These are phyloP conservation scores for Endomychus coccineus DNA, from an alignment of 2,888 invertebrate species.

Conservation along the genomic window DNA sequence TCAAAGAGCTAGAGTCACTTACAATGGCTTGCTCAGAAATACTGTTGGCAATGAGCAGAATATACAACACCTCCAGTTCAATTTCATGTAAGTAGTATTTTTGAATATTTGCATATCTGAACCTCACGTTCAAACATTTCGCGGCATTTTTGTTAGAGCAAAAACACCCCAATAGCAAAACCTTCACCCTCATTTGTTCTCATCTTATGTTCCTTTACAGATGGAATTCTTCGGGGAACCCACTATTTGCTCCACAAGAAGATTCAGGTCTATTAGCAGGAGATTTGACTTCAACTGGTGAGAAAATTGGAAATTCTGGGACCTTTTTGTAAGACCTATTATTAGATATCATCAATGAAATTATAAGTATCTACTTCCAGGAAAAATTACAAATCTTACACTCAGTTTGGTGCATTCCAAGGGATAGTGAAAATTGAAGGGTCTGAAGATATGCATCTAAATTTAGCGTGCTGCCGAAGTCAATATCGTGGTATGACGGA, in stretches of 20 bases:
- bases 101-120: too few relatives aligned
- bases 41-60: constrained; percentile 36
- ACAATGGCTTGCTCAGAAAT: constrained; percentile 58
- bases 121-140: too few relatives aligned
- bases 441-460: constrained; percentile 40
- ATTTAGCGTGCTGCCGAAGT: constrained; percentile 41
- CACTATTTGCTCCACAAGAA: constrained; percentile 49
- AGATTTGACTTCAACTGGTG: constrained; percentile 50
- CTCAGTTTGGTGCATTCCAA: constrained; percentile 57
- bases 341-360: background rate
- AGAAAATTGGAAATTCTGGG: constrained; percentile 53
- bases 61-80: constrained; percentile 47
- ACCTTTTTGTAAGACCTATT: constrained; percentile 46
- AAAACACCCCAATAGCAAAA: too few relatives aligned
- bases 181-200: too few relatives aligned
- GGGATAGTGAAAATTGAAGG: constrained; percentile 50
- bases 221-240: constrained; percentile 48
- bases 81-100: constrained; percentile 52
- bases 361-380: constrained; percentile 25
- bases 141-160: too few relatives aligned
- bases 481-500: constrained; percentile 29
- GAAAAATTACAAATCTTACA: constrained; percentile 44
- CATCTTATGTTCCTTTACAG: constrained; percentile 41
- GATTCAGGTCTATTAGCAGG: constrained; percentile 48
- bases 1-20: constrained; percentile 55